Evolutionary conservation across 1,140 invertebrate genomes (phyloP).

Genomic region (Drosophila miranda): DNA sequence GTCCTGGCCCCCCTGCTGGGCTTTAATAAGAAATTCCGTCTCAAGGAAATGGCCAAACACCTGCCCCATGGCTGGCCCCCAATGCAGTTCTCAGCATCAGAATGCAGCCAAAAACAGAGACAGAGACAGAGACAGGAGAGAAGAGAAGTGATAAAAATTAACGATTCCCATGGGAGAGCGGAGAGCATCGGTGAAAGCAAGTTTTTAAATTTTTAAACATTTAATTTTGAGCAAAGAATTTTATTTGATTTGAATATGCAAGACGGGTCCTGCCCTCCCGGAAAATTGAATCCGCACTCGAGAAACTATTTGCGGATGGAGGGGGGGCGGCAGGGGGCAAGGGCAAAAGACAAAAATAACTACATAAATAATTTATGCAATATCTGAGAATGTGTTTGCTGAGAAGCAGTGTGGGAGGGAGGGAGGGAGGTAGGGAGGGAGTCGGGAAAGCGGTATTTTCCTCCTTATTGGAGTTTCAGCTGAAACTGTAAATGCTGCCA

Average conservation of each 20-base stretch:
- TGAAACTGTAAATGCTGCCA: constrained; percentile 59
- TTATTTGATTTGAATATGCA: constrained; percentile 77
- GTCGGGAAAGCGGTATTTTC: constrained; percentile 7
- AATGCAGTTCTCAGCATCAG: constrained; percentile 39
- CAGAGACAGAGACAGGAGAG: neutral
- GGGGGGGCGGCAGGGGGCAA: neutral
- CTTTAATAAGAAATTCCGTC: constrained; percentile 63
- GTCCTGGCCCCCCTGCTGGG: constrained; percentile 17
- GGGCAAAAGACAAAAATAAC: constrained; percentile 70
- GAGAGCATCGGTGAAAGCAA: constrained; percentile 48
- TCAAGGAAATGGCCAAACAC: constrained; percentile 51
- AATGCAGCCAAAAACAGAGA: constrained; percentile 25
- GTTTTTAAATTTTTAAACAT: constrained; percentile 74
- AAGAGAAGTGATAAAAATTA: constrained; percentile 61
- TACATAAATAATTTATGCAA: constrained; percentile 74
- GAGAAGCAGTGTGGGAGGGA: neutral
- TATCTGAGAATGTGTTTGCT: constrained; percentile 53
- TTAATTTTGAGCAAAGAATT: constrained; percentile 56
- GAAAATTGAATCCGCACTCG: constrained; percentile 60
- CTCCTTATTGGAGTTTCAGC: constrained; percentile 21
- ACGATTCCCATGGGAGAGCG: constrained; percentile 56
- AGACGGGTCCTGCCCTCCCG: neutral
- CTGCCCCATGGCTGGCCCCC: constrained; percentile 19
- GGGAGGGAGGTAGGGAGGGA: neutral
- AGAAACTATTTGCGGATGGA: constrained; percentile 48